Evolutionary conservation across 1,140 invertebrate species (phyloP), one percentile per base, ranked within the genome.

Genomic region (Sitophilus oryzae): DNA sequence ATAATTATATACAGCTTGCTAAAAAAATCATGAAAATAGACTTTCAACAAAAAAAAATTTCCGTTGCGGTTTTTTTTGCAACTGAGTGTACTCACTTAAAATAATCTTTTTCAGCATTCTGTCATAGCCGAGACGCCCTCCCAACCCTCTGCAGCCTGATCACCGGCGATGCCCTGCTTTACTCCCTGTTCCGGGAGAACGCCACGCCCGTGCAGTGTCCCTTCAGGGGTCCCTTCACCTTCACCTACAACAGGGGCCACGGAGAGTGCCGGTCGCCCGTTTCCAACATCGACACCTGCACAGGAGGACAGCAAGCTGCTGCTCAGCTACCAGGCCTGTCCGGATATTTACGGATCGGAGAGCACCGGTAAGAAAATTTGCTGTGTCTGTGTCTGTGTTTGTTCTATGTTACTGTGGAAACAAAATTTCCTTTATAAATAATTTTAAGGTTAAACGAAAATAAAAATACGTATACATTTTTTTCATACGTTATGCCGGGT

Each of bases 271-370:
- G 77, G 9, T 83, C 81, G 60, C 91, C 91, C 1, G 81, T 85
- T 15, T 93, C 90, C 47, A 86, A 85, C 56, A 86, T 92, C 30
- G 91, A 94, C 69, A 86, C 87, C 43, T 96, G 91, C 73, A 93
- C 88, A 1, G n/a, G 89, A 94, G 65, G 86, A 92, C 65, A 91
- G 86, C 56, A 79, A 88, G 56, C 74, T 94, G 22, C 75, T 94
- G 37, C 81, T 96, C 61, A 84, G 84, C 67, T 95, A 93, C 71
- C 91, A 94, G 76, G 91, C 91, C 14, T 96, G 92, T 73, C 88
- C 90, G 0, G 91, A 95, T 71, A 83, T 94, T 4, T 78, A 80
- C 18, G 88, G 86, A 36, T 89, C 89, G 1, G 88, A 90, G 72
- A 89, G 86, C 66, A 84, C 87, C 69, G 83, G 88, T 89, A 71